Evolutionary conservation across 2,113 vertebrate species (phyloP).

Genomic region (Chaetodon auriga): DNA sequence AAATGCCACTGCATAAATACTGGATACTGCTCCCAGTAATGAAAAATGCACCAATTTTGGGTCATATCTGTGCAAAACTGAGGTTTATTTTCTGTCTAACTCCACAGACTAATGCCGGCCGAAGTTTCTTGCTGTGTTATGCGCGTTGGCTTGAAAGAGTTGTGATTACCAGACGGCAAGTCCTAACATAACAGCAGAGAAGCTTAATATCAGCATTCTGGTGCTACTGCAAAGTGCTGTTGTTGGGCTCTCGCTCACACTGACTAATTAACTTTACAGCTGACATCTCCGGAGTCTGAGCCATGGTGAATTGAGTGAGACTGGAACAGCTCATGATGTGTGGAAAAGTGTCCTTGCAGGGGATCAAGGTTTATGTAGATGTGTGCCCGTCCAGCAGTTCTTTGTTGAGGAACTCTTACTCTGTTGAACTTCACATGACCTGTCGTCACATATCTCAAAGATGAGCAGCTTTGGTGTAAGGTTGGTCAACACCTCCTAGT

Average conservation of each 20-base stretch:
- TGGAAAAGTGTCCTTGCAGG: conserved; percentile 9
- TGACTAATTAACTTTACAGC: conserved; percentile 48
- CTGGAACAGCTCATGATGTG: conserved; percentile 18
- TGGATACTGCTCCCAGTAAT: background rate
- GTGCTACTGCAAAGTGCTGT: conserved; percentile 16
- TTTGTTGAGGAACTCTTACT: background rate
- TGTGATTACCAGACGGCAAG: conserved; percentile 36
- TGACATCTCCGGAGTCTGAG: conserved; percentile 11
- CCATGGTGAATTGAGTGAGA: conserved; percentile 18
- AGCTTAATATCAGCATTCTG: conserved; percentile 27
- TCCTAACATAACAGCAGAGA: conserved; percentile 16
- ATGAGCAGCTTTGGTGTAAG: background rate
- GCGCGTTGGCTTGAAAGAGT: conserved; percentile 8
- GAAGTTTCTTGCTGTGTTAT: conserved; percentile 8
- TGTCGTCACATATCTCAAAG: background rate
- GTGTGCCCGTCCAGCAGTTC: background rate
- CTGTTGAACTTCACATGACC: background rate
- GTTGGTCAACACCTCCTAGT: background rate
- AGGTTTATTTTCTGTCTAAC: conserved; percentile 34
- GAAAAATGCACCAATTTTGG: background rate
- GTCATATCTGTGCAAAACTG: conserved; percentile 20
- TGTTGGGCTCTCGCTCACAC: conserved; percentile 30
- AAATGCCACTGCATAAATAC: conserved; percentile 1
- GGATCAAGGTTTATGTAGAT: conserved; percentile 16
- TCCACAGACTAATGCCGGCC: background rate